Evolutionary conservation across 2,797 vertebrate genomes (phyloP).

Genomic region (Xenopus petersii): DNA sequence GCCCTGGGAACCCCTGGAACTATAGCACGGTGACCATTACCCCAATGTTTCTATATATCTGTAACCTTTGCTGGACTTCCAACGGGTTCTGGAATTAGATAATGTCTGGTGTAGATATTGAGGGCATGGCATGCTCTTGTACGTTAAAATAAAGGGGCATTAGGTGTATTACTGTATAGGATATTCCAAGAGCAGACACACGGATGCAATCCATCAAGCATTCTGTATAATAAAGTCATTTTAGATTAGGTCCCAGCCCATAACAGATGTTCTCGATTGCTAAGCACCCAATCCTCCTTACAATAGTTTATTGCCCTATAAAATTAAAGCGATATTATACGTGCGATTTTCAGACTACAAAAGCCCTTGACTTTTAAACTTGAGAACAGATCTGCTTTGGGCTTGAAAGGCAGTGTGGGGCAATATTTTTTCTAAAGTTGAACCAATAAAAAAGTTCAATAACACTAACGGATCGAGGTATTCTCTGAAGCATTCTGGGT

Average conservation of each 20-base stretch:
- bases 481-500: background rate
- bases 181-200: constrained; percentile 5
- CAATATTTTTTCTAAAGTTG: background rate
- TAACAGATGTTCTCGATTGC: constrained; percentile 43
- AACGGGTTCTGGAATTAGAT: no score
- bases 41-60: no score
- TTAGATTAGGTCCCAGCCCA: constrained; percentile 30
- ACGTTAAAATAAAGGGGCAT: no score
- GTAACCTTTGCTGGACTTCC: no score
- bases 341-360: constrained; percentile 26
- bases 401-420: constrained; percentile 1
- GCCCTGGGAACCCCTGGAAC: no score
- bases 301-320: constrained; percentile 33
- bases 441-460: background rate
- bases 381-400: background rate
- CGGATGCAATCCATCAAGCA: constrained; percentile 27
- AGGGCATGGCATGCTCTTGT: no score
- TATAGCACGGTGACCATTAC: no score
- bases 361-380: constrained; percentile 9
- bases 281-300: constrained; percentile 6
- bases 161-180: no score
- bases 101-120: no score
- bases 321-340: constrained; percentile 27
- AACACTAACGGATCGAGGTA: background rate
- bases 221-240: constrained; percentile 20